Percentiles rank a stretch among this genome's conserved stretches.
Evolutionary conservation across 2,113 vertebrate genomes (phyloP).

Genomic region (Sprattus sprattus): DNA sequence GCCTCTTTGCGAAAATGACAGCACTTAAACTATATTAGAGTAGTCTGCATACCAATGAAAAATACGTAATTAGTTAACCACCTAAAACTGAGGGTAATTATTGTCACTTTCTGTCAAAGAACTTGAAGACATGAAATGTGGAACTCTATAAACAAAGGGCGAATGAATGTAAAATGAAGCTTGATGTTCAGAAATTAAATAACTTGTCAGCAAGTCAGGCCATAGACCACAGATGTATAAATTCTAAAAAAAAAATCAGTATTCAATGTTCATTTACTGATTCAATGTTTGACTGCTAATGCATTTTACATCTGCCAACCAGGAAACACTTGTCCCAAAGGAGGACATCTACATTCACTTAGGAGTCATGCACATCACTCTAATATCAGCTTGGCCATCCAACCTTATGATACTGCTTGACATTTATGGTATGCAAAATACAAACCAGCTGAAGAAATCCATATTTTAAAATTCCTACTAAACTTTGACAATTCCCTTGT

Average conservation of each 20-base stretch:
- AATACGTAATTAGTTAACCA: background rate
- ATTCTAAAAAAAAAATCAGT: slow-evolving; percentile 70
- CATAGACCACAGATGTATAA: slow-evolving; percentile 55
- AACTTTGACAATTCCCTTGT: slow-evolving; percentile 18
- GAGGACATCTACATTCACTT: slow-evolving; percentile 50
- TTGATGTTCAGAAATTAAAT: background rate
- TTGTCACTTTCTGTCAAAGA: background rate
- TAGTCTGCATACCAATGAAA: background rate
- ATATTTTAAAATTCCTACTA: slow-evolving; percentile 7
- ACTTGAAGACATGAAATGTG: background rate
- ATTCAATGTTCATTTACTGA: slow-evolving; percentile 73
- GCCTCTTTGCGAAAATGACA: background rate
- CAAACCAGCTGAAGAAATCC: slow-evolving; percentile 22
- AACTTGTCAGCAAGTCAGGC: background rate
- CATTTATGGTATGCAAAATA: slow-evolving; percentile 27
- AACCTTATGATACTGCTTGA: slow-evolving; percentile 22
- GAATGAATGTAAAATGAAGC: background rate
- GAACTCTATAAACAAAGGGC: background rate
- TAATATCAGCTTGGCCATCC: background rate
- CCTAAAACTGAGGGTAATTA: background rate
- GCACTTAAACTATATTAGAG: background rate
- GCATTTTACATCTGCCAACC: slow-evolving; percentile 59
- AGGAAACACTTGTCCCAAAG: slow-evolving; percentile 61
- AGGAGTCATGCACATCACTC: slow-evolving; percentile 48
- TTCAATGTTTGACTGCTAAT: slow-evolving; percentile 64